Conservation (phyloP, 2,888 invertebrate species). For the Caenorhabditis sp. region DNA sequence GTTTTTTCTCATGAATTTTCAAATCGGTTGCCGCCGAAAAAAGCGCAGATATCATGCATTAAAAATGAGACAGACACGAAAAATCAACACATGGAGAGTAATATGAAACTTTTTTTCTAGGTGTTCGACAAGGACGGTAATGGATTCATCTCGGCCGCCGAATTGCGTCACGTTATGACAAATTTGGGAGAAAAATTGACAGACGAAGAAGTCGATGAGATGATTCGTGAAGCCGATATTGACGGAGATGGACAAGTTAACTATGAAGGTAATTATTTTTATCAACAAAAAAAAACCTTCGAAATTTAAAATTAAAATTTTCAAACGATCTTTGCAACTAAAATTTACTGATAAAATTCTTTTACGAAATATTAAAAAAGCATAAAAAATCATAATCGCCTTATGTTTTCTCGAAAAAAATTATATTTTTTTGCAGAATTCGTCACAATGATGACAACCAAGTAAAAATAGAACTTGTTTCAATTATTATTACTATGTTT, state of each 20-base stretch:
- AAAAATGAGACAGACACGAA: not conserved
- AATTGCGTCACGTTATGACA: conserved; percentile 99
- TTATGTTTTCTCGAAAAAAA: not conserved
- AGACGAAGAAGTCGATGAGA: conserved; percentile 98
- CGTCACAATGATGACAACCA: conserved; percentile 71
- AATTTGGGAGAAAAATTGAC: conserved; percentile 99
- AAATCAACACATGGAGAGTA: not conserved
- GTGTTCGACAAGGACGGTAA: conserved; percentile 97
- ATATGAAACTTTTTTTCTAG: conserved; percentile 48
- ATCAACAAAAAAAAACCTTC: not conserved
- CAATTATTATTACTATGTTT: not conserved
- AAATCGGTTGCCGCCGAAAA: not conserved
- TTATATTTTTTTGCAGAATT: conserved; percentile 59
- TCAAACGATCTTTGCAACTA: not conserved
- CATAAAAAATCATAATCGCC: not conserved
- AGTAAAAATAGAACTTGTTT: conserved; percentile 45
- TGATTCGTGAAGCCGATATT: conserved; percentile 96
- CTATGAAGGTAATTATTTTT: conserved; percentile 75
- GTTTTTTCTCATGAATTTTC: not conserved
- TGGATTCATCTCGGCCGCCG: conserved; percentile 97
- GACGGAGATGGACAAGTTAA: conserved; percentile 99
- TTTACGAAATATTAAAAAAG: not conserved
- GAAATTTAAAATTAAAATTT: not conserved
- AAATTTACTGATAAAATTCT: not conserved
- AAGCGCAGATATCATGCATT: not conserved